Evolutionary conservation across 1,140 invertebrate species (phyloP), one percentile per base, ranked within the genome.

Genomic region (Drosophila nebulosa): DNA sequence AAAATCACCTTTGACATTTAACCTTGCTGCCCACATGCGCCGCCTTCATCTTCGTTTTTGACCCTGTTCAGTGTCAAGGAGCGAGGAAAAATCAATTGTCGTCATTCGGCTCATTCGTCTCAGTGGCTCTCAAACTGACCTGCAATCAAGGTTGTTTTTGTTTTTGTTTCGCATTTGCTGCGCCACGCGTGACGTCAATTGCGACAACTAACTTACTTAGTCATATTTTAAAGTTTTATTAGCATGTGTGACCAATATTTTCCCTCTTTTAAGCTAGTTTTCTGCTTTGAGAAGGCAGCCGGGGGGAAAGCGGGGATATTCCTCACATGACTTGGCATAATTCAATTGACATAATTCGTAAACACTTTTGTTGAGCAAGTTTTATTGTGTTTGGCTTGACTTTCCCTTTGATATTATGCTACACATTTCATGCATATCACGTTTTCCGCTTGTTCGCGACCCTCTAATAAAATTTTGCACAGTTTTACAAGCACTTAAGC

Each of bases 41-140:
- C 16, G 51, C 60, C 59, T 68, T 30, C 46, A 39, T 46, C 58
- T 12, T 32, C 10, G 10, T 59, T 55, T 61, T 62, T 79, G 84
- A 89, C 83, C 79, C 83, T 88, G 72, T 73, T 83, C 83, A 83
- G 65, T 83, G 84, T 84, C 84, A 83, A 77, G 68, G 51, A 78
- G 65, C 74, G 35, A n/a, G n/a, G 78, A 86, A 86, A 86, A 88
- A 88, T 88, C 83, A 89, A 88, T 88, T 46, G 39, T 63, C 53
- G 24, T 32, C 50, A 68, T 39, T 74, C 52, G 32, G 55, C 55
- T 59, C 61, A 52, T n/a, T n/a, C n/a, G 36, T 30, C 63, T 30
- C 70, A 55, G 32, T 74, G 66, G 5, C 64, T 78, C 16, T 16
- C 35, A 75, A 86, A 88, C 81, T 78, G 67, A 86, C 81, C 81